Base-by-base conservation (phyloP, 2,797 vertebrate species). In the Harpagifer antarcticus region DNA sequence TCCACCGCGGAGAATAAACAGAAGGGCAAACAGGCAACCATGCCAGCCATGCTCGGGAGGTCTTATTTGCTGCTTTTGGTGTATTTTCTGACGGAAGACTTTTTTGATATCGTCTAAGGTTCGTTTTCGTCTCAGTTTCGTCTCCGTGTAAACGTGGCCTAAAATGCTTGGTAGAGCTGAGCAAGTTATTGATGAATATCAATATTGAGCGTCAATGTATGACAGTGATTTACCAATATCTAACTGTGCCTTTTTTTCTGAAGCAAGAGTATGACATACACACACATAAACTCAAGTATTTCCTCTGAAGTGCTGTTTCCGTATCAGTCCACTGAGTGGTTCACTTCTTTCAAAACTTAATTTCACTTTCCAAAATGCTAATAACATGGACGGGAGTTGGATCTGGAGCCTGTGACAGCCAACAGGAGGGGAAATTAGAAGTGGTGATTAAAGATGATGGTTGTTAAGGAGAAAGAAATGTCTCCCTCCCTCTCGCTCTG, bases 401-500 rank as follows among this genome's bases (percentile, higher is more conserved):
- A 55, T 61, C 67, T 56, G 74, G 53, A 79, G 76, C 53, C 72
- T 42, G 73, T 70, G 84, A 74, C 78, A 68, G 83, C 70, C 74
- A 72, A 78, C 84, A 77, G 84, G 79, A 87, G 80, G 45, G 70
- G 68, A 86, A 79, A 79, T 81, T 86, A 77, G 70, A 85, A 76
- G 81, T 67, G 80, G 74, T 83, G 84, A 90, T 87, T 86, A 87
- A 85, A 86, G 79, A 87, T 87, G 84, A 87, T 83, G 75, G 85
- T 76, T 83, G 78, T 87, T 84, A 83, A 83, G 77, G 74, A 81
- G 77, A 77, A 66, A 85, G 78, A 85, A 83, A 86, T 72, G 73
- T 78, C 76, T 82, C 61, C 52, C 58, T 69, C 66, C 59, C 37
- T 78, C 63, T 59, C 49, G 9, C 20, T 58, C 70, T 53, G 50